Base-by-base conservation (phyloP, 2,888 invertebrate genomes). In the Sialis lutaria region DNA sequence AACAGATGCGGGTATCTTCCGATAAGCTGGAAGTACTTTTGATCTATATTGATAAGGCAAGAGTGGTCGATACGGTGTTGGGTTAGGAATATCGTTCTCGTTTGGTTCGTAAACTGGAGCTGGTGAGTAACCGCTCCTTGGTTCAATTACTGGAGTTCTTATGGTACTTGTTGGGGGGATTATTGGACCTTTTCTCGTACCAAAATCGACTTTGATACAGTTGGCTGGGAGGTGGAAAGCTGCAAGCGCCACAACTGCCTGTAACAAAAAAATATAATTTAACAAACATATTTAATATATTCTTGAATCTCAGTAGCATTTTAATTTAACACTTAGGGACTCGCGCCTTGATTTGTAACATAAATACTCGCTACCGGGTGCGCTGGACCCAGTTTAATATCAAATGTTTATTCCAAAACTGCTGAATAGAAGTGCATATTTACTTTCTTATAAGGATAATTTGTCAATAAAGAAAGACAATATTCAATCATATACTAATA, bases 91-190 rank as follows among this genome's bases (percentile, higher is more conserved):
- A 53, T 77, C 77, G 53, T 71, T 67, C 12, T 64, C 62, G 50
- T 71, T 63, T 56, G 70, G 67, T 55, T 77, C 77, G 76, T 76
- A 77, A 12, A 77, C 77, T 32, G 76, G 72, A 53, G 76, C 76
- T 2, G 77, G 77, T 4, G 31, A 13, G 35, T 37, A 33, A 30
- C 22, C 39, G 10, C 30, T 35, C 30, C 42, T 12, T 31, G 59
- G 63, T 13, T 72, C 67, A 58, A 65, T 72, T 43, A 75, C 75
- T 58, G 65, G 72, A 54, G 64, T 53, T 22, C 64, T 69, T 33
- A 62, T 56, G 1, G 67, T 67, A 54, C 66, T 64, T 51, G 65
- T 62, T 45, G 75, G 74, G 13, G 75, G 75, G 58, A 67, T 65
- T 43, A 77, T 76, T 41, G 76, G 76, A 12, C 77, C 77, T 6